A percentile compares a stretch with the other conserved stretches of the same genome.
phyloP scores from a whole-genome alignment of 1,140 invertebrate species.

The Pectinophora gossypiella region DNA sequence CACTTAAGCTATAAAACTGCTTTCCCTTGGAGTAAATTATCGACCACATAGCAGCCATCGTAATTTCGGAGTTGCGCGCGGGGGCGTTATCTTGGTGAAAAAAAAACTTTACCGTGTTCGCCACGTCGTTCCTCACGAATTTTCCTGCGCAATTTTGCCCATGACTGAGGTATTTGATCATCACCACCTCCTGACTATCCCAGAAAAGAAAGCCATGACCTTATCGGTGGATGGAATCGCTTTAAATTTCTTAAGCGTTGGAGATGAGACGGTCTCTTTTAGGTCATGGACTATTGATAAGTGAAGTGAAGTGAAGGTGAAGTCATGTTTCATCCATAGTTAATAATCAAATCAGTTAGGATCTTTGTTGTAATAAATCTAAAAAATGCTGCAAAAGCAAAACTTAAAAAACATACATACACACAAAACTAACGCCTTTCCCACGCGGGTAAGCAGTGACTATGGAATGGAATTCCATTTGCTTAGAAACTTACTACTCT shows the following conservation, averaged over 20 bases:
- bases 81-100: constrained; percentile 13
- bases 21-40: no score
- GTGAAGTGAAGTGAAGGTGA: background rate
- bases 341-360: constrained; percentile 3
- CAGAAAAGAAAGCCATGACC: constrained; percentile 28
- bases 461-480: no score
- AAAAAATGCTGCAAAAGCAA: no score
- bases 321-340: constrained; percentile 13
- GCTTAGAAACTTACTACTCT: no score
- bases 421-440: no score
- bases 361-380: background rate
- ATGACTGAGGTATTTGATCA: constrained; percentile 6
- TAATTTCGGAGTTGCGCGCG: constrained; percentile 11
- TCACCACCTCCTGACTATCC: constrained; percentile 28
- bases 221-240: constrained; percentile 23
- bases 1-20: no score
- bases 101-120: no score
- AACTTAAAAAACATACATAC: no score
- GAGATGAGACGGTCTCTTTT: constrained; percentile 8
- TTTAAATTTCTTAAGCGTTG: constrained; percentile 20
- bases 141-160: background rate
- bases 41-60: constrained; percentile 16
- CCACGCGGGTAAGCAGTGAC: no score
- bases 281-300: constrained; percentile 8
- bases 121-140: constrained; percentile 9